These are phyloP conservation scores for Gymnoscopelus microlampas DNA, from an alignment of 2,797 vertebrate species.

Conservation along the genomic window DNA sequence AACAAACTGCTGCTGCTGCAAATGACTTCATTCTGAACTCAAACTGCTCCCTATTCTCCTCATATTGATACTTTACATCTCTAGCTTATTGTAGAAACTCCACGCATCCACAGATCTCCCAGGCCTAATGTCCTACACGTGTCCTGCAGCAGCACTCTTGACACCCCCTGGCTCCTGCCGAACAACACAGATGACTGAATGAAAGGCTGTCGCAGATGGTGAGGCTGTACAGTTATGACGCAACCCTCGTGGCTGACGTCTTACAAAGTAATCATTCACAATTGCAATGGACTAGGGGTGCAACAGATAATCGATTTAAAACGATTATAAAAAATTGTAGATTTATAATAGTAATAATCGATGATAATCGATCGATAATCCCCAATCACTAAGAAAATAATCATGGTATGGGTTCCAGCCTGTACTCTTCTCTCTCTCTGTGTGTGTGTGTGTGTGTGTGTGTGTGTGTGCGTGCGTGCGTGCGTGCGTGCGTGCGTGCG, in stretches of 20 bases:
- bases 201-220: conserved; percentile 36
- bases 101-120: not conserved
- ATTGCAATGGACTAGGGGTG: not conserved
- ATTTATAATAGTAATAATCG: too few species aligned
- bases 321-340: too few species aligned
- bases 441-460: too few species aligned
- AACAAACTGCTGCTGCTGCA: conserved; percentile 29
- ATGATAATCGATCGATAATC: too few species aligned
- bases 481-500: too few species aligned
- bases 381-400: too few species aligned
- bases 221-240: conserved; percentile 34
- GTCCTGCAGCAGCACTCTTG: conserved; percentile 34
- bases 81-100: not conserved
- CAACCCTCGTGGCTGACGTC: conserved; percentile 22
- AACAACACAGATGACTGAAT: conserved; percentile 28
- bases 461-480: too few species aligned
- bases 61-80: conserved; percentile 30
- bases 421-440: too few species aligned
- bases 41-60: conserved; percentile 35
- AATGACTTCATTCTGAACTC: conserved; percentile 10
- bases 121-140: conserved; percentile 38
- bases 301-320: conserved; percentile 2
- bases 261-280: conserved; percentile 50
- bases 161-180: conserved; percentile 18
- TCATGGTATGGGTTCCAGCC: too few species aligned